phyloP scores from a whole-genome alignment of 2,113 vertebrate genomes.

The Fregata magnificens region DNA sequence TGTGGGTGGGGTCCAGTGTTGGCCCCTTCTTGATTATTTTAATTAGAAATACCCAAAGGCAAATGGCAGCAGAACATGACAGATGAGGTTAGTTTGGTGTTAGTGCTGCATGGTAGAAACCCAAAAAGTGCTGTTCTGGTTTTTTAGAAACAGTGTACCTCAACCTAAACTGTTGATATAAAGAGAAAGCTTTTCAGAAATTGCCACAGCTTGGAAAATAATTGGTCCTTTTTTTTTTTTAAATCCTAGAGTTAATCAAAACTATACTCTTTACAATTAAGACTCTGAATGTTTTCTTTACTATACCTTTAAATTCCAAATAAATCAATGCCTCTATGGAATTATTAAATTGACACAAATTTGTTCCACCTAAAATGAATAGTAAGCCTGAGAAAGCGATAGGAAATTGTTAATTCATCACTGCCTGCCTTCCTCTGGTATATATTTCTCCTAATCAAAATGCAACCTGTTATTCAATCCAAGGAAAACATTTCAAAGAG shows the following conservation, averaged over 20 bases:
- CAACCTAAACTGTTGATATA: background rate
- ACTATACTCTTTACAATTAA: background rate
- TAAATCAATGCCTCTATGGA: constrained; percentile 18
- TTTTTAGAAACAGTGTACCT: background rate
- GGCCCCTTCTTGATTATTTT: background rate
- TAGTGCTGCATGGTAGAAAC: background rate
- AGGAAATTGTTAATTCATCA: constrained; percentile 61
- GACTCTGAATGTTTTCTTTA: constrained; percentile 7
- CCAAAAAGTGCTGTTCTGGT: background rate
- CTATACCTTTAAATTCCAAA: background rate
- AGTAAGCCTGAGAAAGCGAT: background rate
- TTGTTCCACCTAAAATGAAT: constrained; percentile 52
- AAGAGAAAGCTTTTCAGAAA: background rate
- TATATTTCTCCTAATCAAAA: constrained; percentile 41
- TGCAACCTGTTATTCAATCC: constrained; percentile 22
- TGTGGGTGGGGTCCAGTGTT: background rate
- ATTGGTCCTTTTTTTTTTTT: background rate
- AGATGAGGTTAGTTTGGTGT: background rate
- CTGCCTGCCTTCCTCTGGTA: background rate
- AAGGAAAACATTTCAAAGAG: constrained; percentile 47
- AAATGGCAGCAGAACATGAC: background rate
- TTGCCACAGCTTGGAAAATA: background rate
- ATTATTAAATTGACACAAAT: constrained; percentile 43
- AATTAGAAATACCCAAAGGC: background rate
- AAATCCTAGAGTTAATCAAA: background rate